Percentiles rank a stretch among this genome's conserved stretches.
phyloP scores from a whole-genome alignment of 1,140 invertebrate species.

The Drosophila melanica region DNA sequence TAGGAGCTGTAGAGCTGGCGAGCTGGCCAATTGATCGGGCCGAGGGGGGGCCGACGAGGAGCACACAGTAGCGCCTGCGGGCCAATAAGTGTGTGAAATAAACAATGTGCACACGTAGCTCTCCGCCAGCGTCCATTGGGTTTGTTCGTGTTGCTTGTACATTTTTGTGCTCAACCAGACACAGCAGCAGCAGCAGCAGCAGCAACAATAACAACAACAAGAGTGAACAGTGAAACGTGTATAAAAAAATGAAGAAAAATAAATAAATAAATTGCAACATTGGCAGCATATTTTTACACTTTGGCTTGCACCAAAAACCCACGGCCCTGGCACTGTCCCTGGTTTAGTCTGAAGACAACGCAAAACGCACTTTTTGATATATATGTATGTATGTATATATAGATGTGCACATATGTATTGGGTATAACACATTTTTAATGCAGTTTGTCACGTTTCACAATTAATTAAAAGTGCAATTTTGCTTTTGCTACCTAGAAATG shows the following conservation, averaged over 20 bases:
- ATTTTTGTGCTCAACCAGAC: slow-evolving; percentile 74
- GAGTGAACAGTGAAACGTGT: slow-evolving; percentile 21
- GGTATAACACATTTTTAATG: slow-evolving; percentile 56
- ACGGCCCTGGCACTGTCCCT: slow-evolving; percentile 57
- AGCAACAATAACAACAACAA: slow-evolving; percentile 17
- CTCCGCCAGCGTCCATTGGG: slow-evolving; percentile 16
- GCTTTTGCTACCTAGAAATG: no score
- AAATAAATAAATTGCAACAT: slow-evolving; percentile 83
- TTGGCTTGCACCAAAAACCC: slow-evolving; percentile 71
- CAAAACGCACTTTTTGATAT: slow-evolving; percentile 57
- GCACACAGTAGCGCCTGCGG: slow-evolving; percentile 75
- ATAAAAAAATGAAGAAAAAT: slow-evolving; percentile 66
- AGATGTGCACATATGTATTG: slow-evolving; percentile 36
- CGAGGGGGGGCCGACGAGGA: slow-evolving; percentile 27
- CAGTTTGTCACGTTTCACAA: slow-evolving; percentile 58
- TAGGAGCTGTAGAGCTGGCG: slow-evolving; percentile 37
- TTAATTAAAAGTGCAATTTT: slow-evolving; percentile 12
- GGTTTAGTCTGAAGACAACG: slow-evolving; percentile 38
- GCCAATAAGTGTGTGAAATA: slow-evolving; percentile 82
- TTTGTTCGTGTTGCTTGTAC: slow-evolving; percentile 63
- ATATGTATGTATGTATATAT: not conserved
- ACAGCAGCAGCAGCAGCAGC: slow-evolving; percentile 40
- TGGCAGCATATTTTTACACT: slow-evolving; percentile 82
- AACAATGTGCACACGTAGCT: slow-evolving; percentile 76
- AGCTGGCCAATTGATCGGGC: not conserved